Base-by-base conservation (phyloP, 1,140 invertebrate genomes). In the Bursaphelenchus mucronatus region DNA sequence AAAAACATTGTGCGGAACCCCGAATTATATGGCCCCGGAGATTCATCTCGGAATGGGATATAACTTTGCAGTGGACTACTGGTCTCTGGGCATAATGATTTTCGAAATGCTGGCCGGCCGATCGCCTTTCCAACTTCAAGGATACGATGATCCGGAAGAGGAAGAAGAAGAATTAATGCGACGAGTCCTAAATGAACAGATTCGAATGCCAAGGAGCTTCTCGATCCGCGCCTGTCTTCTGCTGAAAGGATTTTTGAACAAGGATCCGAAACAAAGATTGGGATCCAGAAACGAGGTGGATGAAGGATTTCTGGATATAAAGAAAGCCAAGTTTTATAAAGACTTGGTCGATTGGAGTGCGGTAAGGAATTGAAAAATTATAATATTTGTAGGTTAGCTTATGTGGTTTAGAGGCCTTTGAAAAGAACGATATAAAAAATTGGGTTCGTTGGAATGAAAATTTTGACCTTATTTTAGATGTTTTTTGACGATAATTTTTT, bases 1-100 rank as follows among this genome's bases (percentile, higher is more conserved):
- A 13, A 90, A 89, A 9, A 96, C 93, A 0, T 97, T 97, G 84
- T 96, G 92, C 49, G 74, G 93, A 54, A 98, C 94, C 43, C 95
- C 95, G n/a, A 97, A 98, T 85, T 98, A 98, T 82, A 97, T 98
- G 15, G 94, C 95, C n/a, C 95, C 95, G 0, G 95, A 98, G 85
- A 97, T 98, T 71, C 85, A 98, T n/a, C 86, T 92, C 56, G 93
- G 93, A 30, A 91, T 95, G 83, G 91, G 94, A 80, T 96, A 96
- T 82, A 90, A 70, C 17, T 84, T 79, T 81, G 90, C 88, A 57
- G 91, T 95, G 49, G 93, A 96, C 83, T 97, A 92, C 91, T 94
- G 91, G 91, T 92, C 92, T 8, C 83, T 96, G 3, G 93, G 96
- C 54, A 94, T 98, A 10, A 84, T 98, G 40, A 86, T 97, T 43